Base-by-base conservation (phyloP, 2,113 vertebrate genomes). In the Myotis davidii region DNA sequence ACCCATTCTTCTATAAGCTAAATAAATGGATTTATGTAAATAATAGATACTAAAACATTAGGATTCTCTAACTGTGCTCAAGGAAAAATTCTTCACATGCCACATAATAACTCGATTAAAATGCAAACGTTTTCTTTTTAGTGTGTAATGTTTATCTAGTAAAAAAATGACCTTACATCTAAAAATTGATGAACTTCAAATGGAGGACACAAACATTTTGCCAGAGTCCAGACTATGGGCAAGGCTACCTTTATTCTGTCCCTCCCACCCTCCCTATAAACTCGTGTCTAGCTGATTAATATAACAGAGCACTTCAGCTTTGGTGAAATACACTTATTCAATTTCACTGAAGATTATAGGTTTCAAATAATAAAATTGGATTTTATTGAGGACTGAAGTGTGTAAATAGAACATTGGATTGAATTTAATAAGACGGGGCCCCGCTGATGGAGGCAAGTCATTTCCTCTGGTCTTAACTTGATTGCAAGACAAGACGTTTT, bases 381-480 rank as follows among this genome's bases (percentile, higher is more conserved):
- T 96, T 96, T 98, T 96, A 97, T 94, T 96, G 96, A 96, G 94
- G 94, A 97, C 94, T 96, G 96, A 97, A 97, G 96, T 97, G 97
- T 98, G 97, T 97, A 98, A 97, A 98, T 98, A 97, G 97, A 97
- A 96, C 92, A 94, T 96, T 96, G 95, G 94, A 96, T 96, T 97
- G 95, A 96, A 97, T 97, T 98, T 97, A 97, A 97, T 96, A 97
- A 97, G 97, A 97, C 95, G 97, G 91, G 91, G 95, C 91, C 96
- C 96, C 78, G 92, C 95, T 95, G 96, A 94, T 95, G 86, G 95
- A 96, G 82, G 73, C 89, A 94, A 97, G 94, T 95, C 95, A 95
- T 97, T 97, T 96, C 94, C 92, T 95, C 76, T 87, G 94, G 96
- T 95, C 97, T 96, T 95, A 97, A 96, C 78, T 94, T 96, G 95